Percentiles rank a stretch among this genome's conserved stretches.
These are phyloP conservation scores for Ormyrus rosae DNA, from an alignment of 2,888 invertebrate species.

Conservation along the genomic window DNA sequence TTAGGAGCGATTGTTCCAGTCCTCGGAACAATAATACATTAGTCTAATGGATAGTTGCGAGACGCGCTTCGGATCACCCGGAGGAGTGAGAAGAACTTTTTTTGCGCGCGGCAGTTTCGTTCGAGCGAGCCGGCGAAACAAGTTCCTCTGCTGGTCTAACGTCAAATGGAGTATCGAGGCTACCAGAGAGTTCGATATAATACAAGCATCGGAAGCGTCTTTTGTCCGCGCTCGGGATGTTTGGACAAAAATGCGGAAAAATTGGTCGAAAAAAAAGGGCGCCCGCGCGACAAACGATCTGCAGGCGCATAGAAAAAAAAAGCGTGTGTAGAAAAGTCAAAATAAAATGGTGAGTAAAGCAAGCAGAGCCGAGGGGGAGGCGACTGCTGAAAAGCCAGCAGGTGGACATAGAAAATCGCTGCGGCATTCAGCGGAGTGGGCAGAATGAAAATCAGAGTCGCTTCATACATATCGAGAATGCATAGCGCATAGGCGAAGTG, in stretches of 20 bases:
- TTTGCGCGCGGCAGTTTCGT: not conserved
- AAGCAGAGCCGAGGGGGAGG: constrained; percentile 10
- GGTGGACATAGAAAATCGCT: constrained; percentile 48
- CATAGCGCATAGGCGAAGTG: constrained; percentile 26
- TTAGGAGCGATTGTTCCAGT: constrained; percentile 32
- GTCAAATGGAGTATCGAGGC: constrained; percentile 23
- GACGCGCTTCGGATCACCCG: no score
- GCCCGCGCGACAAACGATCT: constrained; percentile 27
- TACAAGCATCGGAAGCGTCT: constrained; percentile 29
- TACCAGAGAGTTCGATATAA: constrained; percentile 3
- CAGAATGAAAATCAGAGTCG: constrained; percentile 46
- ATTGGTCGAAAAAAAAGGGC: constrained; percentile 19
- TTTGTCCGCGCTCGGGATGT: constrained; percentile 33
- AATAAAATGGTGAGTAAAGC: constrained; percentile 45
- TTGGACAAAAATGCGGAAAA: constrained; percentile 23
- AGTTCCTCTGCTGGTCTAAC: constrained; percentile 32
- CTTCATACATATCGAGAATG: constrained; percentile 21
- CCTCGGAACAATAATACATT: constrained; percentile 26
- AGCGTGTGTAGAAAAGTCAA: constrained; percentile 38
- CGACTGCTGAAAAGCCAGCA: not conserved
- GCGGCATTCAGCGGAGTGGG: constrained; percentile 33
- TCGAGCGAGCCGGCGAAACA: constrained; percentile 23
- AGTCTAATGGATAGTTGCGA: not conserved
- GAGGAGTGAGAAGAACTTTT: not conserved
- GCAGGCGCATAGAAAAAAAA: not conserved